A percentile compares a stretch with the other conserved stretches of the same genome.
Conservation (phyloP, 2,797 vertebrate genomes). For the Meriones psammophilus region DNA sequence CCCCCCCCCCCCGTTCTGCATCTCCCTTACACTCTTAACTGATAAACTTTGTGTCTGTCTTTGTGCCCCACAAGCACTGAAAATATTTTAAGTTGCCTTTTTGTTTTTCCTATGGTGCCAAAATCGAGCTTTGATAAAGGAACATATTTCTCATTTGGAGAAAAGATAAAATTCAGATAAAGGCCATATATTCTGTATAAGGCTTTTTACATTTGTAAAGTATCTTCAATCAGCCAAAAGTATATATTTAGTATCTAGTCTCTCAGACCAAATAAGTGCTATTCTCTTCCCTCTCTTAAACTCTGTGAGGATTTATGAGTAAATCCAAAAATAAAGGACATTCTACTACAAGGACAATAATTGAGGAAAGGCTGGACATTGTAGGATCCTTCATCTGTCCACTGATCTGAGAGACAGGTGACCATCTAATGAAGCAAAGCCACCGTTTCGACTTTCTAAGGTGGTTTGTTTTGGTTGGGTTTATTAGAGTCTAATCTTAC, state of each 20-base stretch:
- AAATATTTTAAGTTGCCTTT: constrained; percentile 66
- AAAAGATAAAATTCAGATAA: constrained; percentile 77
- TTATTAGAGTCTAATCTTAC: background rate
- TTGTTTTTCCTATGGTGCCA: constrained; percentile 46
- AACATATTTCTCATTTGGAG: constrained; percentile 73
- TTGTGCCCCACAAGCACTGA: constrained; percentile 65
- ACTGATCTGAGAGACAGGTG: background rate
- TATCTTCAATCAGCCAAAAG: constrained; percentile 62
- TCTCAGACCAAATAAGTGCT: constrained; percentile 71
- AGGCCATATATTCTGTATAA: constrained; percentile 68
- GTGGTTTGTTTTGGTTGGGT: constrained; percentile 57
- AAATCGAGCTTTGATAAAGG: constrained; percentile 74
- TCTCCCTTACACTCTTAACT: constrained; percentile 41
- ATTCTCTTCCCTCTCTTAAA: constrained; percentile 66
- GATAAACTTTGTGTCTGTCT: constrained; percentile 53
- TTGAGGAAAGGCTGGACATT: background rate
- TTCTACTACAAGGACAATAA: background rate
- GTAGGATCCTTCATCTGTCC: no score
- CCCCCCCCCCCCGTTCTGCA: background rate
- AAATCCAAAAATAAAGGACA: constrained; percentile 27
- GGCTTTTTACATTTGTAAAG: constrained; percentile 73
- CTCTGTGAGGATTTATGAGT: constrained; percentile 39
- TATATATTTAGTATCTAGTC: constrained; percentile 72
- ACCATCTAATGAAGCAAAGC: background rate
- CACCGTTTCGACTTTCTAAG: background rate